Evolutionary conservation across 2,888 invertebrate genomes (phyloP).

Genomic region (Drosophila antonietae): DNA sequence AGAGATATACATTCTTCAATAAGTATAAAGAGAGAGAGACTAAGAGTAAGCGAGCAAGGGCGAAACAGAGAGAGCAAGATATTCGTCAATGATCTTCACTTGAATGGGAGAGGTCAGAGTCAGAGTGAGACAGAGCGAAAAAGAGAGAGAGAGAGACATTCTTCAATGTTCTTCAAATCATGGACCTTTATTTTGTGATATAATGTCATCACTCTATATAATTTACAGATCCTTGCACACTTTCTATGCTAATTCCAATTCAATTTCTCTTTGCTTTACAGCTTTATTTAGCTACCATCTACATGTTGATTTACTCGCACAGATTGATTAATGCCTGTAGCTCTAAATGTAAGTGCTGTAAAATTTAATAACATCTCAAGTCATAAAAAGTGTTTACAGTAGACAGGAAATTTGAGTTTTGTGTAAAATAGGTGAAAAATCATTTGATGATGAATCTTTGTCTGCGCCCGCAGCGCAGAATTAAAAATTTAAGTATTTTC

Average conservation of each 20-base stretch:
- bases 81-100: neutral
- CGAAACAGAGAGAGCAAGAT: too few relatives aligned
- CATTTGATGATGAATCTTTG: neutral
- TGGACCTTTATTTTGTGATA: too few relatives aligned
- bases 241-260: too few relatives aligned
- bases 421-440: neutral
- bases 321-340: neutral
- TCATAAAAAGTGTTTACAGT: neutral
- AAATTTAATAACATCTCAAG: neutral
- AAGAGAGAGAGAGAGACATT: too few relatives aligned
- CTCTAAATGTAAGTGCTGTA: neutral
- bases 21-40: too few relatives aligned
- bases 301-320: neutral
- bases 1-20: too few relatives aligned
- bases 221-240: too few relatives aligned
- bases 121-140: too few relatives aligned
- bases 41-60: too few relatives aligned
- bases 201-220: too few relatives aligned
- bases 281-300: neutral
- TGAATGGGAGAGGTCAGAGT: neutral
- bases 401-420: neutral
- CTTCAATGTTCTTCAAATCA: too few relatives aligned
- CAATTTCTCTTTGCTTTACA: too few relatives aligned
- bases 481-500: neutral
- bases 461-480: neutral